Evolutionary conservation across 2,113 vertebrate species (phyloP).

Genomic region (Chlorodrepanis virens): DNA sequence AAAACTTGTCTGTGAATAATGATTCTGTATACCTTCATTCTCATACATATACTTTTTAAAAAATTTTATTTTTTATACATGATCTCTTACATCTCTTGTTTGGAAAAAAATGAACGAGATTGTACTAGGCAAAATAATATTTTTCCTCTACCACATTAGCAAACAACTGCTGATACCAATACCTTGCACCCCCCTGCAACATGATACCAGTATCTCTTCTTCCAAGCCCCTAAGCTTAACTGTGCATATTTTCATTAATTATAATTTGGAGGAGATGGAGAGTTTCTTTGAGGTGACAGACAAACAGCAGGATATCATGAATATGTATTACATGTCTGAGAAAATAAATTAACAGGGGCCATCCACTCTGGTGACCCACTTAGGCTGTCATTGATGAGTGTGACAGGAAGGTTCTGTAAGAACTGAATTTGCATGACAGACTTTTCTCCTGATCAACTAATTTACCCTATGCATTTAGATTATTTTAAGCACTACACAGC

Average conservation of each 20-base stretch:
- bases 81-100: not conserved
- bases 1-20: not conserved
- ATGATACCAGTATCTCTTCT: conserved; percentile 40
- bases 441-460: conserved; percentile 72
- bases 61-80: not conserved
- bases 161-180: conserved; percentile 36
- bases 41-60: too few species aligned
- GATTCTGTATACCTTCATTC: not conserved
- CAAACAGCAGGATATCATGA: conserved; percentile 96
- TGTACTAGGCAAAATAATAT: not conserved
- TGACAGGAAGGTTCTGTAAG: conserved; percentile 85
- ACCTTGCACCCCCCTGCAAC: not conserved
- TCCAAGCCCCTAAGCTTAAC: conserved; percentile 45
- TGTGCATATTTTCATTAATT: conserved; percentile 76
- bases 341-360: conserved; percentile 96
- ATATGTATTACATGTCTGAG: conserved; percentile 91
- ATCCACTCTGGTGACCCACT: conserved; percentile 92
- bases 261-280: conserved; percentile 69
- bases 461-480: conserved; percentile 81
- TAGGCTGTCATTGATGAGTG: conserved; percentile 89
- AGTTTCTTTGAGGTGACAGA: conserved; percentile 88
- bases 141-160: not conserved
- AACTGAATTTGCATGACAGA: conserved; percentile 81
- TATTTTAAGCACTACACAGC: conserved; percentile 76
- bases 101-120: not conserved